These are phyloP conservation scores for Amphiprion percula DNA, from an alignment of 2,113 vertebrate genomes.

Conservation along the genomic window DNA sequence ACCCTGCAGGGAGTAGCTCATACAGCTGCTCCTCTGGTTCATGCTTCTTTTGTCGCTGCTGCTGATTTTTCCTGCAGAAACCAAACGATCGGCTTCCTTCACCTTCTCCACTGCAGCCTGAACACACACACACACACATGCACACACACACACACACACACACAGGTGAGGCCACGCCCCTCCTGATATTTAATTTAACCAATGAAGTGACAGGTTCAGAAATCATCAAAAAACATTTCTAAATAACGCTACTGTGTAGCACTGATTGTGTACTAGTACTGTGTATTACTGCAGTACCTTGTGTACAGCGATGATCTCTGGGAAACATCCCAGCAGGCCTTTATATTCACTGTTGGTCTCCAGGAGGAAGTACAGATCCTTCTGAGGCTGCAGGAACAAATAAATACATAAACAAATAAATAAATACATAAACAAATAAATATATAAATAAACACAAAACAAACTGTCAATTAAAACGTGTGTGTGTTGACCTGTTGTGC, in stretches of 20 bases:
- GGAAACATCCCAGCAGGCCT: conserved; percentile 94
- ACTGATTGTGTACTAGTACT: too few species aligned
- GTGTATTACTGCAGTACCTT: conserved; percentile 84
- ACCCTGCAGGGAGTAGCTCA: conserved; percentile 66
- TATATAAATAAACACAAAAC: too few species aligned
- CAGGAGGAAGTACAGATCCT: conserved; percentile 95
- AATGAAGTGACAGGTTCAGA: too few species aligned
- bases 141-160: conserved; percentile 1
- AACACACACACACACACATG: background rate
- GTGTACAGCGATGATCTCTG: conserved; percentile 92
- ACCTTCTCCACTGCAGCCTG: conserved; percentile 94
- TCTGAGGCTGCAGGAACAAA: conserved; percentile 86
- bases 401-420: background rate
- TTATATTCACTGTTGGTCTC: conserved; percentile 97
- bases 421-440: too few species aligned
- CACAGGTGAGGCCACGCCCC: conserved; percentile 16
- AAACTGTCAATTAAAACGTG: too few species aligned
- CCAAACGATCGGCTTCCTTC: conserved; percentile 92
- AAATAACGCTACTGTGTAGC: too few species aligned
- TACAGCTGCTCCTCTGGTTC: conserved; percentile 87
- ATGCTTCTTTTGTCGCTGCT: conserved; percentile 89
- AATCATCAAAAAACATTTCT: too few species aligned
- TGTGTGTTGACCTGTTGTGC: conserved; percentile 89
- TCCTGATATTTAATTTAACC: too few species aligned
- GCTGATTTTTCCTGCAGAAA: conserved; percentile 91